Base-by-base conservation (phyloP, 2,797 vertebrate species). In the Anabacerthia variegaticeps region DNA sequence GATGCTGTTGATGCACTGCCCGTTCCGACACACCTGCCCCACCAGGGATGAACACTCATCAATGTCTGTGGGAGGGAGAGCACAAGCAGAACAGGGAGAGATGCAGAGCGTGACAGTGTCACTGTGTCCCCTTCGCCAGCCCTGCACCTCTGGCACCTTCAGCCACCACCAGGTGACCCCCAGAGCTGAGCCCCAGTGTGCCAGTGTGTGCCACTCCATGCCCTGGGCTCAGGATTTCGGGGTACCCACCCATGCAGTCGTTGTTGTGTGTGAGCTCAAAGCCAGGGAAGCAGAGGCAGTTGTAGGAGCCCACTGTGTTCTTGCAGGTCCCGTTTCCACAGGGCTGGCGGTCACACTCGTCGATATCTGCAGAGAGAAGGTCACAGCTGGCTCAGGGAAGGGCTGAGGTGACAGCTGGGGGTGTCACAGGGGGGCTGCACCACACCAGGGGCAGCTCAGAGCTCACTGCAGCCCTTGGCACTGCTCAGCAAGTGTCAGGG, bases 261-360 rank as follows among this genome's bases (percentile, higher is more conserved):
- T 99, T 99, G 85, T 98, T 98, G 98, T 98, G 99, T 0, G 98
- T 99, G 23, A 99, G 98, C 95, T 98, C 98, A 12, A 99, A 99
- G 75, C 99, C 99, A 0, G 98, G 98, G 98, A 99, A 99, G 97
- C 99, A 99, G 69, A 99, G 98, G 93, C 99, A 99, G 98, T 98
- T 98, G 97, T 99, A 99, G 97, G 99, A 99, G 82, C 99, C 99
- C 22, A 99, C 98, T 0, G 98, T 98, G 97, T 99, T 99, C 97
- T 99, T 99, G 94, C 99, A 99, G 59, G 98, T 99, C 2, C 99
- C 99, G 1, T 99, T 99, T 13, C 99, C 98, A 26, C 99, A 99
- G 0, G 98, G 99, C 96, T 99, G 99, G 27, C 97, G 96, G 97
- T 99, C 99, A 48, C 99, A 99, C 95, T 99, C 99, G 8, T 99